Conservation (phyloP, 1,140 invertebrate genomes). For the Batillaria attramentaria region DNA sequence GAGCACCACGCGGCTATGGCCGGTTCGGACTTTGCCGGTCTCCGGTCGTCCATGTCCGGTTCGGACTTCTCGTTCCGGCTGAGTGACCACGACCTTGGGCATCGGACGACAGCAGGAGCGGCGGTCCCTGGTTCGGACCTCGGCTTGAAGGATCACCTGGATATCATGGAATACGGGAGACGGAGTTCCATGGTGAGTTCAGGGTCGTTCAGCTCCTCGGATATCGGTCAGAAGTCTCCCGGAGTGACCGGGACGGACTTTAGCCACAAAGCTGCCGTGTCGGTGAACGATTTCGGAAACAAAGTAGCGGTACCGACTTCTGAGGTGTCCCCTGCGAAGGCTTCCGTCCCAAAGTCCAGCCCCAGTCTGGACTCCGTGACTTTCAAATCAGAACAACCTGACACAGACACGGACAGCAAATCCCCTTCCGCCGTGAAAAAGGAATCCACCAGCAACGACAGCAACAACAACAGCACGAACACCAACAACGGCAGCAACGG, state of each 20-base stretch:
- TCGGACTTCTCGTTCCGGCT: slow-evolving; percentile 17
- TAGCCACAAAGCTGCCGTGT: background rate
- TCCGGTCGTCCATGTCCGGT: slow-evolving; percentile 8
- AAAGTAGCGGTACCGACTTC: background rate
- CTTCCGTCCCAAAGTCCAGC: background rate
- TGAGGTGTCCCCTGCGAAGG: background rate
- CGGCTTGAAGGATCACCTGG: slow-evolving; percentile 19
- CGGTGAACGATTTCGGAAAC: background rate
- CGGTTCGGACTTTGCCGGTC: background rate
- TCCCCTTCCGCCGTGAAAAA: background rate
- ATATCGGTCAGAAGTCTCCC: slow-evolving; percentile 10
- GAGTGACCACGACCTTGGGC: slow-evolving; percentile 10
- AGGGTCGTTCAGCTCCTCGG: slow-evolving; percentile 9
- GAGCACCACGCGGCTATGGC: slow-evolving; percentile 24
- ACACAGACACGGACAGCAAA: slow-evolving; percentile 7
- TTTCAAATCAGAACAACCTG: background rate
- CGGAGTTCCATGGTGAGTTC: background rate
- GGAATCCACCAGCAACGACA: slow-evolving; percentile 1
- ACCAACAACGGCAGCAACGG: slow-evolving; percentile 16
- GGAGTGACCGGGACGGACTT: background rate
- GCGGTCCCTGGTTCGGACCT: background rate
- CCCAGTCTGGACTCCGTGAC: background rate
- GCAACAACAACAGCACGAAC: slow-evolving; percentile 10
- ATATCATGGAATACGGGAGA: slow-evolving; percentile 10
- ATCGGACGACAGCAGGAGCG: background rate